Conservation (phyloP, 2,113 vertebrate genomes). For the Prolemur simus region DNA sequence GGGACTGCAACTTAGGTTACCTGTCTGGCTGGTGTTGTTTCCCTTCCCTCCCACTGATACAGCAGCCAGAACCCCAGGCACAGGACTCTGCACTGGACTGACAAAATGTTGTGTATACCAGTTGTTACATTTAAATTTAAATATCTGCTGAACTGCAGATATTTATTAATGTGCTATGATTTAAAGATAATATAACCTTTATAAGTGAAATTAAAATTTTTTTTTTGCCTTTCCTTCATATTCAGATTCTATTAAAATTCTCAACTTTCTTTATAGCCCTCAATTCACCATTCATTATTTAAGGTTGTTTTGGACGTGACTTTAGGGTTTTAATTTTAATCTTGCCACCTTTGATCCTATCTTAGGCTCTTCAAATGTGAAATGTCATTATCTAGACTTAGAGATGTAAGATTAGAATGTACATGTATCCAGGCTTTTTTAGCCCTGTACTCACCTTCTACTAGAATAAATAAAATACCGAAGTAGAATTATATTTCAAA, state of each 20-base stretch:
- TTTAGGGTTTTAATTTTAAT: slow-evolving; percentile 46
- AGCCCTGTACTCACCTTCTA: background rate
- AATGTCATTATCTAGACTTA: background rate
- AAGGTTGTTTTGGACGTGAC: slow-evolving; percentile 6
- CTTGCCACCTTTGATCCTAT: background rate
- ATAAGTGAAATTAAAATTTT: background rate
- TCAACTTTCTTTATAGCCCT: background rate
- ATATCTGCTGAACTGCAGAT: background rate
- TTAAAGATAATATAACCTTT: slow-evolving; percentile 15
- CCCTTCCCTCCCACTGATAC: background rate
- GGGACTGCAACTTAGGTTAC: background rate
- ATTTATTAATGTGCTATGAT: background rate
- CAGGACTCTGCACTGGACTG: background rate
- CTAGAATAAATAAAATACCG: background rate
- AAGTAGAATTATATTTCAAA: slow-evolving; percentile 18
- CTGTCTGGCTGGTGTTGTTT: background rate
- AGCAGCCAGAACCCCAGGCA: background rate
- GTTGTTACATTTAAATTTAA: background rate
- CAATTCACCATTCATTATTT: background rate
- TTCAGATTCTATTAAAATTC: slow-evolving; percentile 36
- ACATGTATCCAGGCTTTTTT: background rate
- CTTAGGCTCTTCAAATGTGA: background rate
- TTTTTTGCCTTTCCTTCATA: background rate
- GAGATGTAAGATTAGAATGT: slow-evolving; percentile 36
- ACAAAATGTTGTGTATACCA: background rate